Evolutionary conservation across 1,140 invertebrate species (phyloP).

Genomic region (Metopolophium dirhodum): DNA sequence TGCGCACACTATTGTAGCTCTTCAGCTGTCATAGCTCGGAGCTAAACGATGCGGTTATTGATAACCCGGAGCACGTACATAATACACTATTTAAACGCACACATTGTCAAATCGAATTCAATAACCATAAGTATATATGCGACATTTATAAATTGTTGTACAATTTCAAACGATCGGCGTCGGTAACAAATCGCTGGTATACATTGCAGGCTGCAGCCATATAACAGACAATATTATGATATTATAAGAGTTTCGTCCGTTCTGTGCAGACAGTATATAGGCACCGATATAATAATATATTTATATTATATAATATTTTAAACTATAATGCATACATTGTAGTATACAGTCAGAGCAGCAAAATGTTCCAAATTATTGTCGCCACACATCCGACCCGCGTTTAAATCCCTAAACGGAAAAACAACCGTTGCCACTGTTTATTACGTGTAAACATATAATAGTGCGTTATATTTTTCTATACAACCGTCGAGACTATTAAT

Average conservation of each 20-base stretch:
- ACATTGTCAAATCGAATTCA: constrained; percentile 10
- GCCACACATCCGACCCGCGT: background rate
- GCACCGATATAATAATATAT: background rate
- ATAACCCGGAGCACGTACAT: background rate
- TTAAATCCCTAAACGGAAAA: background rate
- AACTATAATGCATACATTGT: background rate
- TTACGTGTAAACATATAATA: background rate
- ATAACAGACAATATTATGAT: constrained; percentile 16
- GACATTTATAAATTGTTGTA: constrained; percentile 18
- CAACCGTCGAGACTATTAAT: background rate
- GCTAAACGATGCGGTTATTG: constrained; percentile 44
- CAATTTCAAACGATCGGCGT: background rate
- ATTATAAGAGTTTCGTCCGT: background rate
- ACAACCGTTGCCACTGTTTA: background rate
- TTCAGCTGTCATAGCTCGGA: constrained; percentile 39
- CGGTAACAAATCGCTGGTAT: background rate
- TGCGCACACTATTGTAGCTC: constrained; percentile 25
- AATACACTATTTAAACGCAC: background rate
- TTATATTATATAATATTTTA: background rate
- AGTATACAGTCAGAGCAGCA: background rate
- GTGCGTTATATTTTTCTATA: background rate
- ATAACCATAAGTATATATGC: constrained; percentile 7
- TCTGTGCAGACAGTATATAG: background rate
- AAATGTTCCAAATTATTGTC: background rate
- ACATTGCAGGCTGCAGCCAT: background rate